phyloP scores from a whole-genome alignment of 23 tunicate species.

The Aplidium turbinatum region DNA sequence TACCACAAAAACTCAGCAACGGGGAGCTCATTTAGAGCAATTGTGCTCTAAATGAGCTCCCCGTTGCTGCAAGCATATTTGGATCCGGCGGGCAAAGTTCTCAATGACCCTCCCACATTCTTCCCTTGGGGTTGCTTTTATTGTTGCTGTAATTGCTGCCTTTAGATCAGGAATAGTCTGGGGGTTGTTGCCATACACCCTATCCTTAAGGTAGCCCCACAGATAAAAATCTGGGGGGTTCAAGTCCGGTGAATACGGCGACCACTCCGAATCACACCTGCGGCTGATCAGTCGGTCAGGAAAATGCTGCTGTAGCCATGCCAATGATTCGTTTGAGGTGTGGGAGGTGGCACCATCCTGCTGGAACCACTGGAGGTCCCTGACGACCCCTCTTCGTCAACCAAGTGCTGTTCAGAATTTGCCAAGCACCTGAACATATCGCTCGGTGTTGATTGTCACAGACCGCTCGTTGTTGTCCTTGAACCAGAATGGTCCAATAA shows the following conservation, averaged over 20 bases:
- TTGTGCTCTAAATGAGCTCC: conserved; percentile 42
- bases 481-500: conserved; percentile 45
- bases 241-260: conserved; percentile 50
- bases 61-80: conserved; percentile 21
- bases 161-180: conserved; percentile 41
- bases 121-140: conserved; percentile 32
- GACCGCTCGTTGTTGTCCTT: conserved; percentile 37
- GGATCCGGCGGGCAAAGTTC: conserved; percentile 49
- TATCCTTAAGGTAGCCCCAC: conserved; percentile 44
- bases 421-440: conserved; percentile 39
- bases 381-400: conserved; percentile 41
- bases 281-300: conserved; percentile 50
- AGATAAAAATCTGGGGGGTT: conserved; percentile 37
- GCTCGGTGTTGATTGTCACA: conserved; percentile 52
- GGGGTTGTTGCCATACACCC: conserved; percentile 44
- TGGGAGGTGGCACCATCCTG: conserved; percentile 41
- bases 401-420: conserved; percentile 44
- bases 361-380: conserved; percentile 39
- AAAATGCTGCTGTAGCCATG: conserved; percentile 43
- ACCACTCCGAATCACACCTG: conserved; percentile 46
- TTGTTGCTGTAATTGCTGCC: conserved; percentile 43
- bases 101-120: conserved; percentile 25
- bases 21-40: conserved; percentile 18
- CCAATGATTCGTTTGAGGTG: conserved; percentile 32
- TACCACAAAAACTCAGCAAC: conserved; percentile 24